Evolutionary conservation across 2,888 invertebrate genomes (phyloP).

Genomic region (Apodemia duryi): DNA sequence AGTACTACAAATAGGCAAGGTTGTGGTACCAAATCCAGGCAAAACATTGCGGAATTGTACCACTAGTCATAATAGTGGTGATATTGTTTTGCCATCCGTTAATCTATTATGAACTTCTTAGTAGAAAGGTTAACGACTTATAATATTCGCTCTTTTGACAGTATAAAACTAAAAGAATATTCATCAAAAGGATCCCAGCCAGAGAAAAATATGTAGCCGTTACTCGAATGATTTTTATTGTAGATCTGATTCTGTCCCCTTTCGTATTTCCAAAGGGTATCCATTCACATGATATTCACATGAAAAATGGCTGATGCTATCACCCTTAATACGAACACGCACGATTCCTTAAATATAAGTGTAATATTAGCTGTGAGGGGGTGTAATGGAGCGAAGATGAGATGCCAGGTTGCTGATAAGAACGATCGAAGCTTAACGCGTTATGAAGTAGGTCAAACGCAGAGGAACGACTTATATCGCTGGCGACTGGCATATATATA

Average conservation of each 20-base stretch:
- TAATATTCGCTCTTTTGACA: too few relatives aligned
- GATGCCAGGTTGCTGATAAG: not conserved
- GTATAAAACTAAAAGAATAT: not conserved
- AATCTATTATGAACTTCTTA: too few relatives aligned
- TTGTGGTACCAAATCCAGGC: too few relatives aligned
- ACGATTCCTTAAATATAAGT: constrained; percentile 2
- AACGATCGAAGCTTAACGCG: not conserved
- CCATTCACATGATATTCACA: not conserved
- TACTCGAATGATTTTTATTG: not conserved
- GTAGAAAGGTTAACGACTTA: too few relatives aligned
- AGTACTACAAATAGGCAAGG: too few relatives aligned
- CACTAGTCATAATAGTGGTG: too few relatives aligned
- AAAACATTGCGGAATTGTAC: too few relatives aligned
- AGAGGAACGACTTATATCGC: not conserved
- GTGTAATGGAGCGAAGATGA: constrained; percentile 4
- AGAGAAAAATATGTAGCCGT: not conserved
- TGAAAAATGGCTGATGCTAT: constrained; percentile 2
- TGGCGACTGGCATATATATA: too few relatives aligned
- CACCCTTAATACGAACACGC: not conserved
- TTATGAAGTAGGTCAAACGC: not conserved
- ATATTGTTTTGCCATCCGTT: too few relatives aligned
- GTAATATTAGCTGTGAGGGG: not conserved
- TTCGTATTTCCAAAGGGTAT: not conserved
- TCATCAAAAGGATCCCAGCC: not conserved
- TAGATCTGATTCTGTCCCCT: not conserved